Base-by-base conservation (phyloP, 2,113 vertebrate species). In the Paralichthys olivaceus region DNA sequence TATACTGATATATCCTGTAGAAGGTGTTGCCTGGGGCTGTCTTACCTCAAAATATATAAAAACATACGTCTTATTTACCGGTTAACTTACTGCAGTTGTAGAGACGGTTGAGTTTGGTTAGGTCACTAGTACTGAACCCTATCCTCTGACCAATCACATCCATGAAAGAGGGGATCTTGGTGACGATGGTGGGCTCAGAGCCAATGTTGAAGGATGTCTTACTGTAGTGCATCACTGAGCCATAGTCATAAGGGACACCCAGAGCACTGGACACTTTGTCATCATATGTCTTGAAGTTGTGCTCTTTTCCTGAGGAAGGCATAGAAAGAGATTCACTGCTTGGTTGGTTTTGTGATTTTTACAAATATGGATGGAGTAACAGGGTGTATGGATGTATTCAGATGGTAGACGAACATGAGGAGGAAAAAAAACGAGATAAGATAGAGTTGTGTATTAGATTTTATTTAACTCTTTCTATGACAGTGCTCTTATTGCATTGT, bases 211-310 rank as follows among this genome's bases (percentile, higher is more conserved):
- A 98, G 2, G 95, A 79, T 0, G 80, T 96, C 85, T 97, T 94
- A 58, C 96, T 95, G 20, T 98, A 98, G 91, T 98, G 97, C 96
- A 98, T 96, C 43, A 98, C 95, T 0, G 96, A 98, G 8, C 77
- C 91, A 11, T 97, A 98, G 87, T 98, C 96, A 19, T 98, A 98
- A 11, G 97, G 94, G 13, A 97, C 91, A 2, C 96, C 96, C 53
- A 97, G 85, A 9, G 84, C 79, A 7, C 93, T 95, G 51, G 95
- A 95, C 29, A 1, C 66, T 2, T 66, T 73, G 53, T 98, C 96
- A 25, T 93, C 15, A 0, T 95, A 92, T 61, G 56, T 94, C 7
- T 92, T 89, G 68, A 98, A 98, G 89, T 96, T 98, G 82, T 94
- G 73, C 2, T 95, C 90, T 88, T n/a, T 95, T 65, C 94, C 97